Evolutionary conservation across 2,888 invertebrate genomes (phyloP).

Genomic region (Palloptera scutellata): DNA sequence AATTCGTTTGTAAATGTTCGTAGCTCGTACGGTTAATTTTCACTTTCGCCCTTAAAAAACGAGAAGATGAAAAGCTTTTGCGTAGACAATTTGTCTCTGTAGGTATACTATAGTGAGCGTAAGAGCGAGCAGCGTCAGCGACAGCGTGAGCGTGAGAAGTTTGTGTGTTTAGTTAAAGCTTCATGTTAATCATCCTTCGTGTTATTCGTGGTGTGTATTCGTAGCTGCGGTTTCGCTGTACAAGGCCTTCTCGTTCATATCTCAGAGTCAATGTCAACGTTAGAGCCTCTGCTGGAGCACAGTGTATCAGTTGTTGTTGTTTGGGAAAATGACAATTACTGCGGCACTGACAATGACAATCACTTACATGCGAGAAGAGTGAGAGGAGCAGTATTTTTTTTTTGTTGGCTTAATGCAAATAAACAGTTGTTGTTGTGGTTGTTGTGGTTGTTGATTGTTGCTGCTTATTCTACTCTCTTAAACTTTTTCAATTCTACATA

Average conservation of each 20-base stretch:
- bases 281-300: constrained; percentile 13
- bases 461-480: too few relatives aligned
- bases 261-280: constrained; percentile 40
- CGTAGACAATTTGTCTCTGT: constrained; percentile 21
- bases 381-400: too few relatives aligned
- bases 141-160: not conserved
- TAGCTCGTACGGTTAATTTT: constrained; percentile 26
- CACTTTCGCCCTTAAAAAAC: constrained; percentile 15
- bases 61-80: constrained; percentile 19
- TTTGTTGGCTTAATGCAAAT: too few relatives aligned
- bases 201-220: not conserved
- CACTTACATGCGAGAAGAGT: too few relatives aligned
- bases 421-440: too few relatives aligned
- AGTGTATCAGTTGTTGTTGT: too few relatives aligned
- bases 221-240: not conserved
- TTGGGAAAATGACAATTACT: not conserved
- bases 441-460: too few relatives aligned
- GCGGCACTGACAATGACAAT: too few relatives aligned
- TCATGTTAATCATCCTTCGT: not conserved
- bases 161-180: not conserved
- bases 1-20: constrained; percentile 44
- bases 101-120: not conserved
- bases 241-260: constrained; percentile 9
- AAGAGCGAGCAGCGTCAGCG: constrained; percentile 8
- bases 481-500: too few relatives aligned